phyloP scores from a whole-genome alignment of 1,140 invertebrate genomes.

The Diploscapter pachys region DNA sequence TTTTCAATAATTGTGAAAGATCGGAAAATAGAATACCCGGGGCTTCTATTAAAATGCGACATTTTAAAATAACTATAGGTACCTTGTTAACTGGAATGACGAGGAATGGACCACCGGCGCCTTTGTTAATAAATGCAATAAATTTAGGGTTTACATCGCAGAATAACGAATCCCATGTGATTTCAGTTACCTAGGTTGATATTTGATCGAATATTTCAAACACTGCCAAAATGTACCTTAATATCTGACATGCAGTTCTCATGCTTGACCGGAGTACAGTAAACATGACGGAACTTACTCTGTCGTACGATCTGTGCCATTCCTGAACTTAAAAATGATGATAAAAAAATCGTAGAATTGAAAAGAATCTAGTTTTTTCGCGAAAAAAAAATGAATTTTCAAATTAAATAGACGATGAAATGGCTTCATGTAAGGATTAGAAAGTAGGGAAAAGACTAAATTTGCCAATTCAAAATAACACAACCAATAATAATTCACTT shows the following conservation, averaged over 20 bases:
- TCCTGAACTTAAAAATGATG: not conserved
- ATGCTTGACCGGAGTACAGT: conserved; percentile 88
- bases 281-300: conserved; percentile 97
- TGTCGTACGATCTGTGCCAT: conserved; percentile 69
- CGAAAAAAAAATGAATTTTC: no score
- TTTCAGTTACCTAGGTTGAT: conserved; percentile 74
- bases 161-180: conserved; percentile 85
- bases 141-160: conserved; percentile 99
- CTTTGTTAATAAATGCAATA: conserved; percentile 96
- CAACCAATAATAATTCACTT: no score
- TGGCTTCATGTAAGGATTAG: no score
- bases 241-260: conserved; percentile 99
- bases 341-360: no score
- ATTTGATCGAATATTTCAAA: not conserved
- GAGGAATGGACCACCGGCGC: conserved; percentile 95
- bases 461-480: no score
- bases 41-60: no score
- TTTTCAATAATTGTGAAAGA: no score
- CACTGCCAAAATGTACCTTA: conserved; percentile 60
- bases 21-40: no score
- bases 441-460: no score
- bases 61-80: conserved; percentile 55
- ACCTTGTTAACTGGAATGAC: conserved; percentile 94
- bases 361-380: no score
- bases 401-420: no score